Evolutionary conservation across 2,888 invertebrate genomes (phyloP).

Genomic region (Parnassius glacialis): DNA sequence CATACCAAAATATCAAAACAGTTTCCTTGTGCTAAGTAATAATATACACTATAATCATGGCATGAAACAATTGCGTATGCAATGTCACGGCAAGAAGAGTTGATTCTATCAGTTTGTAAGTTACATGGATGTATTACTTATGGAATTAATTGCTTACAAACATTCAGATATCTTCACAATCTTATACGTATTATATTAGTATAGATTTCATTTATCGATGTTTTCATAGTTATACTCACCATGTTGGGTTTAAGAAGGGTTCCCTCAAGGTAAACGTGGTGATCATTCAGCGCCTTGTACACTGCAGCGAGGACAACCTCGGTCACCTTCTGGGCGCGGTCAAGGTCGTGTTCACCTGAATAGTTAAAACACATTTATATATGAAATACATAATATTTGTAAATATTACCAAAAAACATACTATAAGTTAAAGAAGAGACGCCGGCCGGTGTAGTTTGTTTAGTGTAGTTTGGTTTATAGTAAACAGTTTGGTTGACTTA

Average conservation of each 20-base stretch:
- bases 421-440: no score
- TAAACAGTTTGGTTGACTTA: no score
- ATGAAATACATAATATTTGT: no score
- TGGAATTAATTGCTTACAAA: neutral
- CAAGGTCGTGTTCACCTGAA: constrained; percentile 90
- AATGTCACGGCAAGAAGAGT: neutral
- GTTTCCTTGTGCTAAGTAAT: no score
- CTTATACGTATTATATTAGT: no score
- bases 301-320: constrained; percentile 96
- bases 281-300: constrained; percentile 97
- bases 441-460: no score
- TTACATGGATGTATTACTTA: neutral
- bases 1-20: no score
- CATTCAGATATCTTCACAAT: no score
- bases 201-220: no score
- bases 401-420: neutral
- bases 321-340: constrained; percentile 96
- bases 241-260: constrained; percentile 99
- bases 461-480: no score
- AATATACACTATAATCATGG: no score
- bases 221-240: constrained; percentile 79
- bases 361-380: neutral
- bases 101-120: neutral
- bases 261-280: constrained; percentile 98
- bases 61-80: no score